Evolutionary conservation across 2,888 invertebrate genomes (phyloP).

Genomic region (Lasiommata megera): DNA sequence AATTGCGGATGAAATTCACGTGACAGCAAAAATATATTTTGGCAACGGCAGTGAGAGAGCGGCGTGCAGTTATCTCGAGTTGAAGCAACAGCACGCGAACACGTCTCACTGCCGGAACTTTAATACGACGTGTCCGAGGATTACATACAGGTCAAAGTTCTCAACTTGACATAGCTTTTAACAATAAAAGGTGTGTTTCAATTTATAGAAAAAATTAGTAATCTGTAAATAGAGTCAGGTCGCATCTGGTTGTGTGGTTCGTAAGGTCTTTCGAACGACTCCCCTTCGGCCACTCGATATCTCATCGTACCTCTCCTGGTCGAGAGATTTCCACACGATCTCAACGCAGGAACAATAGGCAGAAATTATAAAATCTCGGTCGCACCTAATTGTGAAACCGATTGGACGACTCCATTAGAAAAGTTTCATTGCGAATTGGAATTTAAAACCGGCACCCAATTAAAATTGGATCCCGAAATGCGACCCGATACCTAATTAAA

Average conservation of each 20-base stretch:
- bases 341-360: no score
- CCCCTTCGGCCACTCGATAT: no score
- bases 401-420: neutral
- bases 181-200: no score
- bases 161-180: no score
- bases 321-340: no score
- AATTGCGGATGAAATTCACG: neutral
- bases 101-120: neutral
- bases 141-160: no score
- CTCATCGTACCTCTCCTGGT: no score
- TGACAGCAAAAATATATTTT: neutral
- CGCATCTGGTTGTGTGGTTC: no score
- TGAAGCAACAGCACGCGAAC: neutral
- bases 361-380: neutral
- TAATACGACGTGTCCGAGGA: no score
- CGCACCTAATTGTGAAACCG: neutral
- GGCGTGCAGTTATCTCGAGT: neutral
- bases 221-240: no score
- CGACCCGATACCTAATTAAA: slow-evolving; percentile 1
- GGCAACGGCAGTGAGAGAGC: neutral
- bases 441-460: neutral
- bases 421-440: neutral
- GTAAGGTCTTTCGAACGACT: no score
- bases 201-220: no score
- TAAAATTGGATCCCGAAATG: neutral